Base-by-base conservation (phyloP, 1,140 invertebrate genomes). In the Drosophila insularis region DNA sequence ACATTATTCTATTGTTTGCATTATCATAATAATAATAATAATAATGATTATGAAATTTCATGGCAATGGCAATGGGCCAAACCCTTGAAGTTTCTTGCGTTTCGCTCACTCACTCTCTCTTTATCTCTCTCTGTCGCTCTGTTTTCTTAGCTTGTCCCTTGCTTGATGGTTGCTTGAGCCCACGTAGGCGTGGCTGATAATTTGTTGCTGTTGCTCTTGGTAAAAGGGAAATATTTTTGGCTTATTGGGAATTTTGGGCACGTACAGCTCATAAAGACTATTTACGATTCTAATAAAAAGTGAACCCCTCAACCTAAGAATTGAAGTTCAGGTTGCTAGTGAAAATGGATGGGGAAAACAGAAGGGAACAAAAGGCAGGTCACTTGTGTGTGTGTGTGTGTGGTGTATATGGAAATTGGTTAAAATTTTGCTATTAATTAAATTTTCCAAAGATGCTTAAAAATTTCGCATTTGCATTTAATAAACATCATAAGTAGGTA, bases 211-310 rank as follows among this genome's bases (percentile, higher is more conserved):
- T 65, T 37, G n/a, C 35, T 59, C 6, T 35, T 35, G 32, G 7
- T 35, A 8, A 56, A 58, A 66, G 50, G 37, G 21, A 63, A 71
- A 78, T 74, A 74, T 78, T 81, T 70, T 87, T 84, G 74, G 82
- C 84, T 87, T 87, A 87, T 87, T 89, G 84, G 73, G 78, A 89
- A 89, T 89, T 89, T 89, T 89, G 84, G 70, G 77, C 84, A 89
- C 84, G 84, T 89, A 89, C 84, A 80, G 80, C 84, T 84, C 84
- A 80, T 89, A 89, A 89, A 89, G 84, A 89, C 84, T 89, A 89
- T 89, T 89, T 89, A 89, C 84, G 84, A 89, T 84, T 89, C 80
- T 89, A 89, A 89, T 89, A 89, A 89, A 89, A 89, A 89, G 64
- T 87, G 80, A 80, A 71, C 74, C 74, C 74, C 82, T 5, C 67